Conservation (phyloP, 2,113 vertebrate genomes). For the Zootoca vivipara region DNA sequence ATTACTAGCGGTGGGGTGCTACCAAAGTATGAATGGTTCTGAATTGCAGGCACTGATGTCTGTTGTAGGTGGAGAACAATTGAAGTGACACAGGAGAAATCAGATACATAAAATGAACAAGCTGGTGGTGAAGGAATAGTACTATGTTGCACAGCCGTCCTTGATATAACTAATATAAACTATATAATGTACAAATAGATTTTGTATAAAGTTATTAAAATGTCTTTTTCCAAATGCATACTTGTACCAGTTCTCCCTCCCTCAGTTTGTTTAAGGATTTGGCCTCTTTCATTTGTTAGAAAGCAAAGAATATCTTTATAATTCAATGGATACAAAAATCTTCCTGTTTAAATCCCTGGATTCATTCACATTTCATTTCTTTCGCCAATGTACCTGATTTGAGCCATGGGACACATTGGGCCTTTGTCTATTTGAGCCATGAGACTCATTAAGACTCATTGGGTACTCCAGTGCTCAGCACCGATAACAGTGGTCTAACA, state of each 20-base stretch:
- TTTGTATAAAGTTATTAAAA: not conserved
- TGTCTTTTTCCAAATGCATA: not conserved
- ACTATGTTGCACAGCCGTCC: not conserved
- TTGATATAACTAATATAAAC: not conserved
- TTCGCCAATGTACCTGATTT: constrained; percentile 7
- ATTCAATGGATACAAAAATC: not conserved
- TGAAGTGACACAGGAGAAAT: not conserved
- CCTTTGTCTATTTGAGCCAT: not conserved
- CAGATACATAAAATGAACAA: not conserved
- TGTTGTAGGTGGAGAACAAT: not conserved
- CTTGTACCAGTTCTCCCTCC: constrained; percentile 35
- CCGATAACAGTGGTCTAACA: constrained; percentile 26
- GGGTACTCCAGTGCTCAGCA: not conserved
- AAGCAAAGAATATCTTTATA: constrained; percentile 18
- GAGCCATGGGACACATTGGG: not conserved
- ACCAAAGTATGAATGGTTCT: not conserved
- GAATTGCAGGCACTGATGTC: not conserved
- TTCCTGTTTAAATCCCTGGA: not conserved
- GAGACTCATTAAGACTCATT: not conserved
- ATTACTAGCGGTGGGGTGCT: not conserved
- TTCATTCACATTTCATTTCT: not conserved
- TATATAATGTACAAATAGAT: not conserved
- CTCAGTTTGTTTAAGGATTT: constrained; percentile 42
- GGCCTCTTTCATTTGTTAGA: constrained; percentile 45
- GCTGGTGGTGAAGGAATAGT: not conserved